A percentile compares a stretch with the other conserved stretches of the same genome.
Evolutionary conservation across 2,797 vertebrate genomes (phyloP).

Genomic region (Pipistrellus pygmaeus): DNA sequence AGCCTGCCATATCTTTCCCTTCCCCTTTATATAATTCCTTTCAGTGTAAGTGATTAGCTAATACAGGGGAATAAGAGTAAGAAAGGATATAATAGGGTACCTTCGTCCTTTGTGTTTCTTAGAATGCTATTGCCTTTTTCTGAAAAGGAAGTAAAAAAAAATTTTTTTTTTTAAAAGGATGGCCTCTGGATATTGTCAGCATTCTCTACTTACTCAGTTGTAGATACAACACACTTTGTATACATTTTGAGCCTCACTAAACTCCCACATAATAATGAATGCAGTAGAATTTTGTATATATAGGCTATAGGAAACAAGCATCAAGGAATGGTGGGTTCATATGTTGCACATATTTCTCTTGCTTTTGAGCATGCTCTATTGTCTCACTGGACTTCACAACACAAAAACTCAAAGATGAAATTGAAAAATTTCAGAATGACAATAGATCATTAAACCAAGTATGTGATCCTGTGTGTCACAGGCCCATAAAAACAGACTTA

Average conservation of each 20-base stretch:
- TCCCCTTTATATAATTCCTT: not conserved
- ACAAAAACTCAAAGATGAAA: not conserved
- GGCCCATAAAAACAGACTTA: not conserved
- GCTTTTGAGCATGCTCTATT: not conserved
- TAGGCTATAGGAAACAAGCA: not conserved
- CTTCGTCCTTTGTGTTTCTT: not conserved
- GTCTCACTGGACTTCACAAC: not conserved
- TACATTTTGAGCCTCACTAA: not conserved
- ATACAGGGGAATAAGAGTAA: not conserved
- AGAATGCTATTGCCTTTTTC: not conserved
- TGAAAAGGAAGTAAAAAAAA: not conserved
- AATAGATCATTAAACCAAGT: not conserved
- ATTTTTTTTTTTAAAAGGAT: no score
- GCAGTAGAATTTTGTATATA: not conserved
- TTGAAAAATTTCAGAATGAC: not conserved
- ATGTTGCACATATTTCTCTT: not conserved
- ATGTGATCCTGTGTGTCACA: not conserved
- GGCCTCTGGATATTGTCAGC: not conserved
- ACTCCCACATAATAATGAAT: not conserved
- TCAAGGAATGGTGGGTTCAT: not conserved
- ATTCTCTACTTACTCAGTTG: not conserved
- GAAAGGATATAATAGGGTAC: not conserved
- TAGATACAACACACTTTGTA: not conserved
- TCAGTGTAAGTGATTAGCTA: not conserved
- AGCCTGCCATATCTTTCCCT: not conserved